Base-by-base conservation (phyloP, 2,113 vertebrate genomes). In the Canis aureus region DNA sequence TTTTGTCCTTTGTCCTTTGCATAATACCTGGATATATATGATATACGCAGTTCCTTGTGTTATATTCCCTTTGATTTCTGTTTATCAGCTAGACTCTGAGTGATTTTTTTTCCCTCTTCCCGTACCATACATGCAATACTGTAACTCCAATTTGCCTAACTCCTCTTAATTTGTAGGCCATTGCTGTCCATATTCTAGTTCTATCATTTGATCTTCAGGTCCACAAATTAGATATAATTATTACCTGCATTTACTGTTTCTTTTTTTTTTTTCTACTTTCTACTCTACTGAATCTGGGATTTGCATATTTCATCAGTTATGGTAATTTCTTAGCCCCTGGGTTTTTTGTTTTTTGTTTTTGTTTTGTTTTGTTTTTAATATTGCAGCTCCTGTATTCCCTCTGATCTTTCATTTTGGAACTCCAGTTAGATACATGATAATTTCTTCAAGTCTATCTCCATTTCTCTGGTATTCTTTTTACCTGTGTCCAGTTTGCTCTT, bases 381-480 rank as follows among this genome's bases (percentile, higher is more conserved):
- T 76, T 55, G 9, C 20, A 69, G 22, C n/a, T 78, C 20, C 16
- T 69, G 2, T 53, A 67, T 91, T 53, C 57, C 38, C 62, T 95
- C 57, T 64, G 23, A 13, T 51, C 15, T 67, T 67, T 73, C 13
- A 60, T 92, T 79, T 92, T 89, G 62, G 49, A 89, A 84, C 13
- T 85, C 53, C 4, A 29, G 0, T 64, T 87, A 69, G 29, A 93
- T 43, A 20, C 59, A 49, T 78, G 38, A 35, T 66, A 51, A 29
- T 87, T 19, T 95, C 49, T 93, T 57, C 66, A 93, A 22, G 22
- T 74, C 66, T 76, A 0, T 74, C 29, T 90, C 35, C 19, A 73
- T 95, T 93, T 97, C n/a, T 73, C 55, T 73, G 32, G 11, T 90
- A 79, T 27, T 94, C 32, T 51, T 29, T 85, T 84, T 66, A 59